phyloP scores from a whole-genome alignment of 2,797 vertebrate species.

The Phaenicophaeus curvirostris region DNA sequence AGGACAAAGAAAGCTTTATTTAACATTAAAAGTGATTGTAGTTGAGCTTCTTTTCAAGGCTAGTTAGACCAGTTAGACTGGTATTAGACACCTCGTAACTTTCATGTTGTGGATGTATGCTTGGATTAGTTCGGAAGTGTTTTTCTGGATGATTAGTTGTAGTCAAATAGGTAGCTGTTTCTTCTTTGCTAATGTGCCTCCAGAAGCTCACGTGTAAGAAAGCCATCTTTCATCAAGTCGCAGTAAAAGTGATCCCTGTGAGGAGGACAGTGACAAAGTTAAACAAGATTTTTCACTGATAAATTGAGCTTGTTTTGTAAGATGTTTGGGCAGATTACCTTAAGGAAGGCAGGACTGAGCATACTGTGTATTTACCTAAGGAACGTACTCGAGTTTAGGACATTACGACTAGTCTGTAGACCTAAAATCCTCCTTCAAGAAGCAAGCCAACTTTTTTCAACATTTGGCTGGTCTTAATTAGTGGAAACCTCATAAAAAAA shows the following conservation, averaged over 20 bases:
- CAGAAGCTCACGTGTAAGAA: not conserved
- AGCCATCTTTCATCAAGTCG: not conserved
- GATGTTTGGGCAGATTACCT: not conserved
- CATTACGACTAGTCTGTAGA: not conserved
- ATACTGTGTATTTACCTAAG: not conserved
- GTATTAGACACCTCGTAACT: not conserved
- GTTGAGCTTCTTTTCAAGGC: not conserved
- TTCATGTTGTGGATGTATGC: not conserved
- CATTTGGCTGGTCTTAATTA: not conserved
- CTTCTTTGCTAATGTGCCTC: not conserved
- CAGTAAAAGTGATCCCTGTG: not conserved
- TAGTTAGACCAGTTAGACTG: not conserved
- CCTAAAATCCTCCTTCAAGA: not conserved
- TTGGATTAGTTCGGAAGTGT: not conserved
- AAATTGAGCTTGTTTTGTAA: not conserved
- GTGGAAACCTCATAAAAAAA: not conserved
- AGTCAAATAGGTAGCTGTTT: not conserved
- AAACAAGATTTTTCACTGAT: not conserved
- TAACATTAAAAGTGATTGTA: not conserved
- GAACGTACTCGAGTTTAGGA: not conserved
- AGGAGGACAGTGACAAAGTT: not conserved
- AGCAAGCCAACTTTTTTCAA: not conserved
- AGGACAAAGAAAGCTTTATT: not conserved
- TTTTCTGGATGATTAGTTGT: not conserved
- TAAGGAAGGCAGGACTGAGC: not conserved